A percentile compares a stretch with the other conserved stretches of the same genome.
These are phyloP conservation scores for Nasonovia ribisnigri DNA, from an alignment of 2,888 invertebrate genomes.

Conservation along the genomic window DNA sequence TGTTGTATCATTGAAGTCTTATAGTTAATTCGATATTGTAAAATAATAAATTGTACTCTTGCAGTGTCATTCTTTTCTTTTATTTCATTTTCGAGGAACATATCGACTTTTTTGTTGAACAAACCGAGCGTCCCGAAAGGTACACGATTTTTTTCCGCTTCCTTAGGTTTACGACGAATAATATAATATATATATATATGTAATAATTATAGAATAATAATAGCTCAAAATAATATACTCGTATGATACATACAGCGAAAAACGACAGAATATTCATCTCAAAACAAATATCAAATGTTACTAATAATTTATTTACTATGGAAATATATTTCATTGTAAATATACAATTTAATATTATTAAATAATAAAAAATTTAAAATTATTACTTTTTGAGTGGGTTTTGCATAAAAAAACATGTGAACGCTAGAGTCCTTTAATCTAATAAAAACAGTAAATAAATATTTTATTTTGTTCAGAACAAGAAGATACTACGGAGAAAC, in stretches of 20 bases:
- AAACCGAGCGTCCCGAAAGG: neutral
- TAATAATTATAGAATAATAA: neutral
- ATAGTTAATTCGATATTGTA: conserved; percentile 16
- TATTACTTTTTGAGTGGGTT: neutral
- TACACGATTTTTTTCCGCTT: neutral
- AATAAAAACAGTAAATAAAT: neutral
- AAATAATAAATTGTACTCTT: neutral
- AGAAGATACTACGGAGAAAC: neutral
- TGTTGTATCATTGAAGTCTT: neutral
- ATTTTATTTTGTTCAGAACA: neutral
- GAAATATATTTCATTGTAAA: neutral
- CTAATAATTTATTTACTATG: neutral
- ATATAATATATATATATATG: neutral
- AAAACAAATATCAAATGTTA: neutral
- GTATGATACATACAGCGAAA: neutral
- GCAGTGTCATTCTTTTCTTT: conserved; percentile 23
- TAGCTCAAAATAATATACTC: neutral
- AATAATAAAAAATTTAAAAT: neutral
- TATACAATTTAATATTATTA: neutral
- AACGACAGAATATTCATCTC: neutral
- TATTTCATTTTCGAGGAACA: neutral
- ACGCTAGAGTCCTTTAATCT: too few species aligned
- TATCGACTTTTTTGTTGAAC: neutral
- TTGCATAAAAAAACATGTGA: neutral
- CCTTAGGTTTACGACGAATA: neutral